Base-by-base conservation (phyloP, 2,113 vertebrate species). In the Esox niger region DNA sequence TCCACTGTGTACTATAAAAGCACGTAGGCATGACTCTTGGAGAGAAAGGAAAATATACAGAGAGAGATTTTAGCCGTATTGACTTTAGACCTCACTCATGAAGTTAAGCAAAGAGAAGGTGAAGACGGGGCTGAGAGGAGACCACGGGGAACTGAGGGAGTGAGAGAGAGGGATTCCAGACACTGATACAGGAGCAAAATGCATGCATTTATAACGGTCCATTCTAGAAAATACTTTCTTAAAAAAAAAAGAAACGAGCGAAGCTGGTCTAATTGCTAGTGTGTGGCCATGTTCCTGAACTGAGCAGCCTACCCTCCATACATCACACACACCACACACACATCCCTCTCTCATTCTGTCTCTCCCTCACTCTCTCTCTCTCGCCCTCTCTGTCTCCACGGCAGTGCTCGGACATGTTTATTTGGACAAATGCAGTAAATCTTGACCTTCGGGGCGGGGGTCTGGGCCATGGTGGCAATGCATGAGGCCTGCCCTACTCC, bases 361-460 rank as follows among this genome's bases (percentile, higher is more conserved):
- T 32, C 31, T 32, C 31, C 3, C 35, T 38, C 35, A 13, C 35
- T 38, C 35, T 38, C 35, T 38, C 32, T 33, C 32, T 33, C 32
- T 9, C 32, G 6, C 32, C 10, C 32, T 33, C 32, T 38, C 35
- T 3, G 9, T 13, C 35, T 15, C 35, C 2, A 38, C 80, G 76
- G 5, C 83, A 68, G 69, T 58, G 61, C 69, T 56, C 70, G 76
- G 83, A 87, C 79, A 86, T 87, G 87, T 93, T 94, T 94, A 93
- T 95, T 93, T 93, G 93, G 91, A 93, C 89, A 91, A 89, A 90
- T 92, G 90, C 91, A 90, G 91, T 79, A 78, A 90, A 88, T 92
- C 93, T 87, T 35, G 71, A 86, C 77, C 17, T 72, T 84, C 77
- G 1, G 66, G 84, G 77, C 79, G 71, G 79, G 66, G n/a, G 9